Evolutionary conservation across 2,888 invertebrate genomes (phyloP), one percentile per base, ranked within the genome.

Genomic region (Erynnis tages): DNA sequence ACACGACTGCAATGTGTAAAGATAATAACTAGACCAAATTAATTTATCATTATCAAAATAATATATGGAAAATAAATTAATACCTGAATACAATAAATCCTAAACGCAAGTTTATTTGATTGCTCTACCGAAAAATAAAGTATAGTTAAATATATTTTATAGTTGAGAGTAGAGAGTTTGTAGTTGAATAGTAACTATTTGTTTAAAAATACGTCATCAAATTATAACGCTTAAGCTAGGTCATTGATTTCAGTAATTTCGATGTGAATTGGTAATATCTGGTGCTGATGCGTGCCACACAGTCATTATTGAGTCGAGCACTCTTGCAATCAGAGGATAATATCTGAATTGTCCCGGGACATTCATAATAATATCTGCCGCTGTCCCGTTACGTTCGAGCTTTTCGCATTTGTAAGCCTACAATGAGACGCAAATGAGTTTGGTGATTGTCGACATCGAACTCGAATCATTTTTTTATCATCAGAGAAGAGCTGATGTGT

Each of bases 281-380:
- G 43, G 35, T 17, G 27, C 35, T 43, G 50, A 43, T 50, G 50
- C 34, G 34, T 27, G 41, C 25, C 13, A 32, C 25, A 8, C 27
- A 13, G 35, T 29, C 35, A 43, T 43, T 44, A 52, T 52, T 14
- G 27, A 44, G 37, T 52, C 23, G 29, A 52, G 43, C 37, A 52
- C 52, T 35, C 44, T 44, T 52, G 37, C 44, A 52, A 44, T 44
- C 44, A 44, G 46, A 46, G 52, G 44, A 44, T 52, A 52, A 52
- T 52, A 44, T 44, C 21, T 35, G 44, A 30, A 52, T 52, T 44
- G 44, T 30, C 37, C 35, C 35, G 37, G 37, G 34, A 46, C 35
- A 46, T 46, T 38, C 44, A 52, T 52, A 38, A 46, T 37, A 46
- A 47, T 47, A 44, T 37, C 21, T 44, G 29, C 11, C 44, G 34